These are phyloP conservation scores for Vanacampus margaritifer DNA, from an alignment of 2,113 vertebrate genomes.

Conservation along the genomic window DNA sequence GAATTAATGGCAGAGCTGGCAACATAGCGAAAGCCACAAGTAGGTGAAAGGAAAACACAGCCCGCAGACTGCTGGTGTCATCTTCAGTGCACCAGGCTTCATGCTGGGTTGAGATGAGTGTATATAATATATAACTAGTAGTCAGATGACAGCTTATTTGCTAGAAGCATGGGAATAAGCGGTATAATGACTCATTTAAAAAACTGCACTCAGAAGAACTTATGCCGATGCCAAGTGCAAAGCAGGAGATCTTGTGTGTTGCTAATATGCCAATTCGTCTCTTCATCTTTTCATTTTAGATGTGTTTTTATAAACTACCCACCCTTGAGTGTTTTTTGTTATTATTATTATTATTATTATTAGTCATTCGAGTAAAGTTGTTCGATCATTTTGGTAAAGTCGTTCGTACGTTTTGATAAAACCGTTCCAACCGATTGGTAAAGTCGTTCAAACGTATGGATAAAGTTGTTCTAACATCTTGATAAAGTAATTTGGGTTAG, in stretches of 20 bases:
- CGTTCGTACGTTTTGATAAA: too few relatives aligned
- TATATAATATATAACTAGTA: constrained; percentile 19
- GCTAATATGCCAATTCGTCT: neutral
- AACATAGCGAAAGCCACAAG: constrained; percentile 54
- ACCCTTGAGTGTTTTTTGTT: neutral
- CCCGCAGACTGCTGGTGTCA: constrained; percentile 47
- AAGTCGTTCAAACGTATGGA: too few relatives aligned
- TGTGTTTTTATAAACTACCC: neutral
- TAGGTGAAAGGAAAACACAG: constrained; percentile 61
- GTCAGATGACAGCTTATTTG: constrained; percentile 23
- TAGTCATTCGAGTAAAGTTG: too few relatives aligned
- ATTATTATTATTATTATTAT: neutral
- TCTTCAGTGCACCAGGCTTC: constrained; percentile 38
- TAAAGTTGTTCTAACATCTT: too few relatives aligned
- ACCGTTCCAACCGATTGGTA: too few relatives aligned
- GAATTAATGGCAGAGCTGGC: constrained; percentile 64
- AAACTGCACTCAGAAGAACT: neutral
- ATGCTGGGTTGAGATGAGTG: constrained; percentile 35
- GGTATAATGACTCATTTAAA: constrained; percentile 13
- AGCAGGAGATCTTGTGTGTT: neutral
- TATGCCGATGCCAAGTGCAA: neutral
- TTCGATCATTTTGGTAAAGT: too few relatives aligned
- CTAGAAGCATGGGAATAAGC: constrained; percentile 22
- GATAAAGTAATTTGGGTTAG: too few relatives aligned
- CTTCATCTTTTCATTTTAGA: neutral